Evolutionary conservation across 2,113 vertebrate species (phyloP), one percentile per base, ranked within the genome.

Genomic region (Prunella fulvescens): DNA sequence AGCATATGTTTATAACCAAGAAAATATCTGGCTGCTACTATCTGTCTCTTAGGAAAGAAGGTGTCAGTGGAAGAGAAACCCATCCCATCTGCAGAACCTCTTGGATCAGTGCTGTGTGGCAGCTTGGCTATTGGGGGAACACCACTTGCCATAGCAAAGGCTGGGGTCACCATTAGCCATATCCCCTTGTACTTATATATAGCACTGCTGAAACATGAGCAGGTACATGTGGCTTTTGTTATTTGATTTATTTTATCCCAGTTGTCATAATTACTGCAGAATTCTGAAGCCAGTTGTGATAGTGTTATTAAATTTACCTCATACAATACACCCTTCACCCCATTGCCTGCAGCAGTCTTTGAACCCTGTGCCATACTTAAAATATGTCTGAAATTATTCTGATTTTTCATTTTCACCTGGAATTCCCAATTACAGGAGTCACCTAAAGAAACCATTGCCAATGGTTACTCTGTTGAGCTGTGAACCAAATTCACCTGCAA

Each of bases 391-490:
- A 86, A 35, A 42, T 60, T 31, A 54, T 19, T 67, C 26, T 64
- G 20, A 39, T 60, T 61, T 77, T 87, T 82, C 54, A 8, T 61
- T 53, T 86, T 67, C 13, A 65, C 18, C 5, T 35, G 10, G 7
- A 31, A 44, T 53, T 54, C 28, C 39, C 29, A 50, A 5, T 90
- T 95, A 37, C 70, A 97, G 96, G 90, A 97, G 23, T 81, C 51
- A 56, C 93, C 87, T 14, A 37, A 85, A 39, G 72, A 92, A 37
- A 85, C 98, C 99, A 4, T 44, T 98, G 37, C 90, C 98, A 47
- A 97, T 99, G 98, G 93, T 98, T 19, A 98, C 98, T 26, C 29
- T 99, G 67, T 76, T 99, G 85, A 98, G 98, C 92, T 99, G 98
- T 96, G 99, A 99, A 61, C 99, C 98, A 95, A 95, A 48, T 4